Conservation (phyloP, 2,888 invertebrate species). For the Trachelus stipa region DNA sequence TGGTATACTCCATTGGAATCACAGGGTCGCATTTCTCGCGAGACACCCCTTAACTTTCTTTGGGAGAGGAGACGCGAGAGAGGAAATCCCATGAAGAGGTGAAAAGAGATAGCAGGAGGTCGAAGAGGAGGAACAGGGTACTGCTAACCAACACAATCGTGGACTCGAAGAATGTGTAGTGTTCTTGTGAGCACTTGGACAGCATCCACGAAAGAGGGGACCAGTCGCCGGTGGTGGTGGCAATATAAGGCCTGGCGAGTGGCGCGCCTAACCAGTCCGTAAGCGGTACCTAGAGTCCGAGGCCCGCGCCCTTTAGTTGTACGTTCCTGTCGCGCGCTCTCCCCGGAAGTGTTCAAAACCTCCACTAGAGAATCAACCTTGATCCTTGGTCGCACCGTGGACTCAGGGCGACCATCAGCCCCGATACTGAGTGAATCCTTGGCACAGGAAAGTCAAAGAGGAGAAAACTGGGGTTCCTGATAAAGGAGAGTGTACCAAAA, state of each 20-base stretch:
- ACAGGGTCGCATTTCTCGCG: conserved; percentile 17
- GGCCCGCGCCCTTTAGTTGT: conserved; percentile 19
- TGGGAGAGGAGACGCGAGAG: conserved; percentile 2
- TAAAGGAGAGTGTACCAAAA: conserved; percentile 35
- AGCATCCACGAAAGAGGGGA: conserved; percentile 39
- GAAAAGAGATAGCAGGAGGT: neutral
- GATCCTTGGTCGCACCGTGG: neutral
- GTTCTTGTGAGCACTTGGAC: conserved; percentile 11
- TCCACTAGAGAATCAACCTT: conserved; percentile 5
- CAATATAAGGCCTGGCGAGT: conserved; percentile 61
- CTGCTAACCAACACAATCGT: conserved; percentile 2
- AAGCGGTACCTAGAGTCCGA: conserved; percentile 49
- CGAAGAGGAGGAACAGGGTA: conserved; percentile 8
- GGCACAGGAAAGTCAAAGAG: conserved; percentile 6
- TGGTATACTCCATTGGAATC: neutral
- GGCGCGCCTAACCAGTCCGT: conserved; percentile 62
- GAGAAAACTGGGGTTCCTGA: conserved; percentile 16
- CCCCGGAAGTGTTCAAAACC: conserved; percentile 22
- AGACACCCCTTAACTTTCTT: conserved; percentile 22
- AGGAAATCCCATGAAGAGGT: neutral
- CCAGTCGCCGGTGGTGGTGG: conserved; percentile 56
- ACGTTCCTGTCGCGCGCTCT: conserved; percentile 19
- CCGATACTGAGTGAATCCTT: neutral
- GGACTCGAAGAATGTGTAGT: conserved; percentile 4
- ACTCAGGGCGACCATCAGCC: neutral